Evolutionary conservation across 2,113 vertebrate genomes (phyloP).

Genomic region (Elephas maximus): DNA sequence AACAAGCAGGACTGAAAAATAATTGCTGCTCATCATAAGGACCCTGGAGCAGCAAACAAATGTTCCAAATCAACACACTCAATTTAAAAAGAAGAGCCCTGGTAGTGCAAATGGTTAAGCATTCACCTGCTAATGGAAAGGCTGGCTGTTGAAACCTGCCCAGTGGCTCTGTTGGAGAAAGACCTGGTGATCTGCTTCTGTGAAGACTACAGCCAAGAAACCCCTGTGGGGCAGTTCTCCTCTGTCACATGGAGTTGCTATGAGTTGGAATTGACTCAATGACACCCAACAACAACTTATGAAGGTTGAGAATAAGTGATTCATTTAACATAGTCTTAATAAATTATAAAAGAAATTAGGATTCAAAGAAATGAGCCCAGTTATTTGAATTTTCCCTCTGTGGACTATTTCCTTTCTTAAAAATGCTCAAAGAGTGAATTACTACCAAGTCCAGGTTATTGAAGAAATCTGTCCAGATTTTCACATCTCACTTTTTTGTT

Average conservation of each 20-base stretch:
- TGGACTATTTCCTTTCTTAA: conserved; percentile 17
- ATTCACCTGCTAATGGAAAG: background rate
- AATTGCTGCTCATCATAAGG: background rate
- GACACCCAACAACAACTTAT: background rate
- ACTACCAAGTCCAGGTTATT: background rate
- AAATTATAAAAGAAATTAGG: background rate
- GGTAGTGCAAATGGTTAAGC: too few relatives aligned
- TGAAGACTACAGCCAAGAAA: background rate
- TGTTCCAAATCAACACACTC: background rate
- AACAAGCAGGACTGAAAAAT: background rate
- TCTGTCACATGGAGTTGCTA: background rate
- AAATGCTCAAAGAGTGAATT: background rate
- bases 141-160: background rate
- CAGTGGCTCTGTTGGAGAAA: background rate
- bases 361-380: background rate
- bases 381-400: background rate
- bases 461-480: background rate
- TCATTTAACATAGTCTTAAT: background rate
- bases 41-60: background rate
- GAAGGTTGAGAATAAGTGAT: background rate
- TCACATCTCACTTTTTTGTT: background rate
- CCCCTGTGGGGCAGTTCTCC: background rate
- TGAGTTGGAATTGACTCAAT: background rate
- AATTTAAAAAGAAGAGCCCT: background rate
- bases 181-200: background rate